These are phyloP conservation scores for Steatocranus sp. DNA, from an alignment of 2,797 vertebrate genomes.

Conservation along the genomic window DNA sequence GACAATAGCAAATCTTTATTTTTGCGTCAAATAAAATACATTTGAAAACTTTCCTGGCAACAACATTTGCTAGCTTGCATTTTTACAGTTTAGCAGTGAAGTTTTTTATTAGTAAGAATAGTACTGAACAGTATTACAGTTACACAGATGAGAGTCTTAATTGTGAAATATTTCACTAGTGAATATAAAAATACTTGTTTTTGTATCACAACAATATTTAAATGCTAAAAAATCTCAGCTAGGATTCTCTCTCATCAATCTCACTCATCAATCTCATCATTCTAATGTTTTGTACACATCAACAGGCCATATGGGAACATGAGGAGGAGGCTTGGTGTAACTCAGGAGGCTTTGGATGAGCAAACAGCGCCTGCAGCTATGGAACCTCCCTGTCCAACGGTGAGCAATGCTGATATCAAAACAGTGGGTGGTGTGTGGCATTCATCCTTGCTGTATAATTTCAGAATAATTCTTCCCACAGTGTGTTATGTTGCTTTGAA, in stretches of 20 bases:
- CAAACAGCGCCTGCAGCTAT: background rate
- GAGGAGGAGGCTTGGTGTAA: slow-evolving; percentile 11
- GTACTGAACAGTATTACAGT: background rate
- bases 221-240: background rate
- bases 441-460: background rate
- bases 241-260: background rate
- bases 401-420: slow-evolving; percentile 26
- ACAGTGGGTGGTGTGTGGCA: background rate
- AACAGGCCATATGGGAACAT: slow-evolving; percentile 24
- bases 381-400: slow-evolving; percentile 19
- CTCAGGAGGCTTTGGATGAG: slow-evolving; percentile 22
- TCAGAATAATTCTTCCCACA: background rate
- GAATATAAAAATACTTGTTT: background rate
- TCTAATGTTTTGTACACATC: background rate
- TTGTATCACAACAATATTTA: background rate
- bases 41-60: background rate
- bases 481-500: background rate
- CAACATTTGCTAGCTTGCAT: background rate
- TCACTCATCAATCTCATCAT: background rate
- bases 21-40: background rate
- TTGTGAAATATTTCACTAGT: background rate
- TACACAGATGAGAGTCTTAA: background rate
- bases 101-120: fast-evolving
- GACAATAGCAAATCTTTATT: background rate
- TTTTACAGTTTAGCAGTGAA: background rate